Evolutionary conservation across 2,113 vertebrate species (phyloP).

Genomic region (Chroicocephalus ridibundus): DNA sequence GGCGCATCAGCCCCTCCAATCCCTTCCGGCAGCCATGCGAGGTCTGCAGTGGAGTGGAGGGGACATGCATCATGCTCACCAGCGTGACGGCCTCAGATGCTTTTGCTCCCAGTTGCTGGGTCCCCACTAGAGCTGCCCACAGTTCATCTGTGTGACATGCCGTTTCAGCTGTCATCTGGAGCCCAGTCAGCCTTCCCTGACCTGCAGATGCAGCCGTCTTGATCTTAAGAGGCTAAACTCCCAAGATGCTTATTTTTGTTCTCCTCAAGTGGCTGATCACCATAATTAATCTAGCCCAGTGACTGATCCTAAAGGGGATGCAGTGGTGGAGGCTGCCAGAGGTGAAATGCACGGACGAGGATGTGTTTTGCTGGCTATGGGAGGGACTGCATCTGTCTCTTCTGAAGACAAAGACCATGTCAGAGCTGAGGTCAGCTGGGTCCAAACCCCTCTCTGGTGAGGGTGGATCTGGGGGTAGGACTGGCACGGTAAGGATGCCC

Average conservation of each 20-base stretch:
- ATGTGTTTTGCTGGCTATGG: not conserved
- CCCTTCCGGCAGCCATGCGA: accelerated
- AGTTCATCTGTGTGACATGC: not conserved
- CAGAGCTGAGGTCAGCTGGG: not conserved
- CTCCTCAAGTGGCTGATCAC: not conserved
- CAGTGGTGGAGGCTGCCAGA: not conserved
- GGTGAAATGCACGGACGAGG: not conserved
- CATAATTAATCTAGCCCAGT: not conserved
- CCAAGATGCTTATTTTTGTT: not conserved
- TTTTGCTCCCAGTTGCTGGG: not conserved
- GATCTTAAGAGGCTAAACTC: not conserved
- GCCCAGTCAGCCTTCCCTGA: not conserved
- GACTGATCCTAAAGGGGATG: not conserved
- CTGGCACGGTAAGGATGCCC: not conserved
- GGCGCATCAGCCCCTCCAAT: not conserved
- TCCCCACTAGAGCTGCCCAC: not conserved
- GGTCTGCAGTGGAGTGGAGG: not conserved
- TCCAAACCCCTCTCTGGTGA: not conserved
- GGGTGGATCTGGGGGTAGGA: not conserved
- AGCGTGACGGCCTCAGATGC: accelerated
- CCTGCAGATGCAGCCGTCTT: not conserved
- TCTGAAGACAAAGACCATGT: not conserved
- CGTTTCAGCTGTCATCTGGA: accelerated
- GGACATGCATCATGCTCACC: accelerated
- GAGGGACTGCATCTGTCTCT: not conserved